Evolutionary conservation across 2,113 vertebrate genomes (phyloP).

Genomic region (Lepus americanus): DNA sequence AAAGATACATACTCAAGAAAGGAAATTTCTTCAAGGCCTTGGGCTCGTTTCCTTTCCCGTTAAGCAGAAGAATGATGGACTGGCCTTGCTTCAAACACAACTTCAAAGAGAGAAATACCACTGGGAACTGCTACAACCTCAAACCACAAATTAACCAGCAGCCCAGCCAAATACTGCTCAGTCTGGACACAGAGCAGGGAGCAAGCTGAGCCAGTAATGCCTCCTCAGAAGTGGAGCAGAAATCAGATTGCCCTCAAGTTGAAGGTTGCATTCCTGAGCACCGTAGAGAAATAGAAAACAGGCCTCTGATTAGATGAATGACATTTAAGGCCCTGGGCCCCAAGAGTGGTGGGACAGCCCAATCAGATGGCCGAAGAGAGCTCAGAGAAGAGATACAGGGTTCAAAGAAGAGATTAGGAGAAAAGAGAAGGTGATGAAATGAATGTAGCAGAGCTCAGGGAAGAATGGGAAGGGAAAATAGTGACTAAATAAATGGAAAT

Average conservation of each 20-base stretch:
- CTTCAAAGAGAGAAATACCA: conserved; percentile 64
- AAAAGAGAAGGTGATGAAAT: conserved; percentile 31
- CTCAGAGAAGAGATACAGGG: background rate
- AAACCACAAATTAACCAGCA: conserved; percentile 48
- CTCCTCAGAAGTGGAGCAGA: background rate
- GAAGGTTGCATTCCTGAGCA: background rate
- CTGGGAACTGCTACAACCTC: background rate
- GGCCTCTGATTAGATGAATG: conserved; percentile 13
- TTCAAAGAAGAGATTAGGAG: conserved; percentile 10
- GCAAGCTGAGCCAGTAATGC: background rate
- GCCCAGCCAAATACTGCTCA: conserved; percentile 5
- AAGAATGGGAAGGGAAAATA: background rate
- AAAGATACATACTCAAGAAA: background rate
- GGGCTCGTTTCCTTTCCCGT: conserved; percentile 34
- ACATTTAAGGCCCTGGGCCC: conserved; percentile 19
- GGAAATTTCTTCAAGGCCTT: conserved; percentile 60
- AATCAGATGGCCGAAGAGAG: background rate
- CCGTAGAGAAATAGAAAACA: background rate
- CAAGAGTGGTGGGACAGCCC: background rate
- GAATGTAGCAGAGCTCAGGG: background rate
- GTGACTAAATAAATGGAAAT: background rate
- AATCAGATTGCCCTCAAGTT: background rate
- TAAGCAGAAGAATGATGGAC: conserved; percentile 37
- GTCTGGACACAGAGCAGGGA: background rate
- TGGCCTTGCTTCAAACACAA: conserved; percentile 58